Evolutionary conservation across 2,888 invertebrate species (phyloP), one percentile per base, ranked within the genome.

Genomic region (Molanna angustata): DNA sequence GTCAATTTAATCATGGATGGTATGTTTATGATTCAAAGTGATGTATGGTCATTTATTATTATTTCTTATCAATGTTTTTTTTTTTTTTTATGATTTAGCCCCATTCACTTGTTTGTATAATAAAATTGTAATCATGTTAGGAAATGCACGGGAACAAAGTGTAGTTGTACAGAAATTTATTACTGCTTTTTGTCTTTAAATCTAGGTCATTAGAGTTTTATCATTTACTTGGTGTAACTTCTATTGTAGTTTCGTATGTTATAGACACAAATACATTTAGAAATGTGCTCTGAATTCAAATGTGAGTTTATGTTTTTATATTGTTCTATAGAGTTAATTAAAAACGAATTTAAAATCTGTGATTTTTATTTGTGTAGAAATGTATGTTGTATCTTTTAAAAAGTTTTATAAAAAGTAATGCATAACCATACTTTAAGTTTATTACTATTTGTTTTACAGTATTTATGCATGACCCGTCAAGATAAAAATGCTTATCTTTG

Each of bases 1-100:
- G 4, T 27, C 27, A 11, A 27, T 27, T 27, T 11, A 4, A 27
- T 7, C 16, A 43, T 43, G 43, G 43, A 43, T 43, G 27, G 43
- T 43, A 22, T 14, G 43, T 43, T 16, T 27, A n/a, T n/a, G n/a
- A n/a, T n/a, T n/a, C n/a, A n/a, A n/a, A n/a, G n/a, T n/a, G 11
- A 41, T 11, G n/a, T 35, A 35, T n/a, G 35, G 6, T 4, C 14
- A 35, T n/a, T n/a, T n/a, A 35, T 35, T 35, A 35, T 4, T 7
- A 35, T 35, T 35, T 4, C 35, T 27, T 27, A 7, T 27, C 27
- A 27, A 11, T 27, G 27, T 11, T 7, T 27, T 27, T 27, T 27
- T 4, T 27, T 4, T 27, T 27, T 27, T 4, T 27, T 27, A 27
- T 27, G 6, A 27, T 7, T 27, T 4, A 7, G 27, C 11, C 11